These are phyloP conservation scores for Drosophila tropicalis DNA, from an alignment of 1,140 invertebrate genomes.

Conservation along the genomic window DNA sequence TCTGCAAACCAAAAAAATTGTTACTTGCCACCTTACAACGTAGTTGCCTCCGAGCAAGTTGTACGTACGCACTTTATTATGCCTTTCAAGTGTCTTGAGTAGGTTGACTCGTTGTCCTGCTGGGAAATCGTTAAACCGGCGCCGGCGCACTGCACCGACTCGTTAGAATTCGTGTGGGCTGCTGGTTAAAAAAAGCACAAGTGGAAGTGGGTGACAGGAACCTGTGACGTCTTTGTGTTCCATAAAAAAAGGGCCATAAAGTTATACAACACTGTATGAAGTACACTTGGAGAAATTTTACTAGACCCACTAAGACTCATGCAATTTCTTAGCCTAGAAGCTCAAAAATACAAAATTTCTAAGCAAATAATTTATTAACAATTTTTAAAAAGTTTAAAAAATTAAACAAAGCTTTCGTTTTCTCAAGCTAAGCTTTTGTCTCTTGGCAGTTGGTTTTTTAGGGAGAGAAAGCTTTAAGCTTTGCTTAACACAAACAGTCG, in stretches of 20 bases:
- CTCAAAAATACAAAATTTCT: no score
- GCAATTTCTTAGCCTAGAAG: no score
- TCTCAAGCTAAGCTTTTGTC: no score
- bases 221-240: conserved; percentile 52
- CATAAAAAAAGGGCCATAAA: neutral
- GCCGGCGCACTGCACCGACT: conserved; percentile 37
- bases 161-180: conserved; percentile 48
- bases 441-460: no score
- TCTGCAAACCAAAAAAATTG: conserved; percentile 32
- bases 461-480: conserved; percentile 11
- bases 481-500: neutral
- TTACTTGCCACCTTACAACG: conserved; percentile 39
- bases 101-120: conserved; percentile 27
- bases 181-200: conserved; percentile 7
- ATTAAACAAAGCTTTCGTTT: no score
- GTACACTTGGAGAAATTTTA: neutral
- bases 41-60: conserved; percentile 49
- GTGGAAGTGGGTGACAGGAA: conserved; percentile 41
- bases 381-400: no score
- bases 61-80: conserved; percentile 59
- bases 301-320: no score
- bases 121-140: conserved; percentile 71
- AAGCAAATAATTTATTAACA: no score
- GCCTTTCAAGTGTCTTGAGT: conserved; percentile 48
- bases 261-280: conserved; percentile 30